phyloP scores from a whole-genome alignment of 2,113 vertebrate species.

The Ciconia boyciana region DNA sequence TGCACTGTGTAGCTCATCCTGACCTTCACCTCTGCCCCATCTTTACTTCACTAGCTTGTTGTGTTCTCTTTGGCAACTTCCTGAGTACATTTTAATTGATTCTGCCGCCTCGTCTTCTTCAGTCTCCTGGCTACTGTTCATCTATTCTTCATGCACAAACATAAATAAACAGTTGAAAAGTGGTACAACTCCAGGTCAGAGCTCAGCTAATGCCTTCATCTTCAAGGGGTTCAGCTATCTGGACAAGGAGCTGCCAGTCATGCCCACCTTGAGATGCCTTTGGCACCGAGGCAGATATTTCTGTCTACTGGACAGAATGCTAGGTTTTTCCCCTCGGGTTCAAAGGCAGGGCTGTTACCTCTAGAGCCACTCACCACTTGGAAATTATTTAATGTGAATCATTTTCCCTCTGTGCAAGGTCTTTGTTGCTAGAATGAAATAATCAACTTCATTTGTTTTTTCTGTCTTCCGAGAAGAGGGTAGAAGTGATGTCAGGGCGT shows the following conservation, averaged over 20 bases:
- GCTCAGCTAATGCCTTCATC: neutral
- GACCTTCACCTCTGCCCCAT: neutral
- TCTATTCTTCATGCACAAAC: neutral
- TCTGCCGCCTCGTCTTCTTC: neutral
- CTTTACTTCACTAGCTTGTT: neutral
- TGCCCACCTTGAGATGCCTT: neutral
- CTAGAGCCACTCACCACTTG: neutral
- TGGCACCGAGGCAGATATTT: neutral
- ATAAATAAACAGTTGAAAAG: neutral
- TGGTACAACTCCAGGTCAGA: neutral
- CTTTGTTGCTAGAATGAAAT: conserved; percentile 61
- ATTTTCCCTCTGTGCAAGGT: conserved; percentile 34
- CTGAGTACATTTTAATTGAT: neutral
- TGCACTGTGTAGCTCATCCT: neutral
- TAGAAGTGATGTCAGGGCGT: conserved; percentile 13
- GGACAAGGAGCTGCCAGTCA: neutral
- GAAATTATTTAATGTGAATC: conserved; percentile 24
- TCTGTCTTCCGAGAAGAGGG: conserved; percentile 4
- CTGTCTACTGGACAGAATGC: neutral
- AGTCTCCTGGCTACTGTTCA: neutral
- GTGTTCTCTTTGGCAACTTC: neutral
- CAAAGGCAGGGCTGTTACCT: neutral
- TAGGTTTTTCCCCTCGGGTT: neutral
- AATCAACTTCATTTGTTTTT: neutral
- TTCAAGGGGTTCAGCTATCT: conserved; percentile 1